These are phyloP conservation scores for Myotis planiceps DNA, from an alignment of 2,797 vertebrate species.

Conservation along the genomic window DNA sequence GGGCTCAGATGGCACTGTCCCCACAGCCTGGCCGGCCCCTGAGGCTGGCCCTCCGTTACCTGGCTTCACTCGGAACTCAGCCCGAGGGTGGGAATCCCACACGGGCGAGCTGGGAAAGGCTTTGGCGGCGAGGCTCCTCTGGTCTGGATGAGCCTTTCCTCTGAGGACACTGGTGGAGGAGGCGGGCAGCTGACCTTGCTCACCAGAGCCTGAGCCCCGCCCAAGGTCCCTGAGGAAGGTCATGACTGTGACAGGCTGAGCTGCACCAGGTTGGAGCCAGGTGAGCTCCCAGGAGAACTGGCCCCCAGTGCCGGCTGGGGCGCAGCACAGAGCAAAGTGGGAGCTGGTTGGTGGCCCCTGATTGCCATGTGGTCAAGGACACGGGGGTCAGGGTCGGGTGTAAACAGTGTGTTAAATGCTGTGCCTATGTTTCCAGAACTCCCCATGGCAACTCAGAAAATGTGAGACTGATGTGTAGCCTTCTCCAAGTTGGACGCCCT, in stretches of 20 bases:
- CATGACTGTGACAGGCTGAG: not conserved
- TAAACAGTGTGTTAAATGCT: not conserved
- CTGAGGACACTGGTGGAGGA: not conserved
- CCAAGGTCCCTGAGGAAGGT: not conserved
- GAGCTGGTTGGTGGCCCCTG: not conserved
- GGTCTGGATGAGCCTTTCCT: not conserved
- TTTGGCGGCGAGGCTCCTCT: not conserved
- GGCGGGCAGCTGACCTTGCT: not conserved
- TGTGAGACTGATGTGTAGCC: accelerated
- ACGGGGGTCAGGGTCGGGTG: too few relatives aligned
- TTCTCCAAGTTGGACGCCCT: not conserved
- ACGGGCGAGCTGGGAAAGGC: not conserved
- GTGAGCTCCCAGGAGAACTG: not conserved
- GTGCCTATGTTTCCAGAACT: not conserved
- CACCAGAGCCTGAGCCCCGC: not conserved
- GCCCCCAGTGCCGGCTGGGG: too few relatives aligned
- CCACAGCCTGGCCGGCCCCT: not conserved
- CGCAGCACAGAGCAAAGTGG: not conserved
- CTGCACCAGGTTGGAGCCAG: accelerated
- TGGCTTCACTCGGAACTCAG: not conserved
- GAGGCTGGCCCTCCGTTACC: not conserved
- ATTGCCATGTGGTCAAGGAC: not conserved
- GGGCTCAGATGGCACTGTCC: not conserved
- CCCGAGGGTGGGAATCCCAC: not conserved
- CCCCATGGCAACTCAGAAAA: not conserved